Conservation (phyloP, 2,113 vertebrate genomes). For the Larimichthys polyactis region DNA sequence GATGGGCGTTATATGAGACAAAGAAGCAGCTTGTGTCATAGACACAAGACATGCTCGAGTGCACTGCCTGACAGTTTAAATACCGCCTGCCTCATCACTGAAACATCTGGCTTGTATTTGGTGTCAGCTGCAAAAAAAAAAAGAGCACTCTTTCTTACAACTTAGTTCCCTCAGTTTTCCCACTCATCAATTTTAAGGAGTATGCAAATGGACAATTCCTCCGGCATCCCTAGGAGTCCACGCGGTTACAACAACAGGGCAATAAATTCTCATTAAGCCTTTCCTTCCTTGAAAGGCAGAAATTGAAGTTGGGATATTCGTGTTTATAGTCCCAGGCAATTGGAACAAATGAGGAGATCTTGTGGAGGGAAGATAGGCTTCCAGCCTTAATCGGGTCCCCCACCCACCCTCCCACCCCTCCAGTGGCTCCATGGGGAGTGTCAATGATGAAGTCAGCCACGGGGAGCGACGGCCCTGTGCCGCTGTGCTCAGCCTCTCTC, state of each 20-base stretch:
- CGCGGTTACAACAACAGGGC: conserved; percentile 53
- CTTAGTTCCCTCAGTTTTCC: conserved; percentile 59
- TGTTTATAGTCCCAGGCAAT: conserved; percentile 76
- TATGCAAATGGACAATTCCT: conserved; percentile 69
- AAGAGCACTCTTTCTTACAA: conserved; percentile 43
- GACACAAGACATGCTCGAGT: conserved; percentile 34
- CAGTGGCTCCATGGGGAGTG: conserved; percentile 52
- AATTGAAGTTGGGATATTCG: conserved; percentile 71
- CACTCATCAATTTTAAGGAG: conserved; percentile 72
- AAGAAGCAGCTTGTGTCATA: conserved; percentile 56
- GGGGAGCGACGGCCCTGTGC: conserved; percentile 51
- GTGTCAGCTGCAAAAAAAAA: conserved; percentile 20
- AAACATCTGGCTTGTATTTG: conserved; percentile 72
- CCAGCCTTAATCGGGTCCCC: conserved; percentile 51
- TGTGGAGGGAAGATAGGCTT: conserved; percentile 58
- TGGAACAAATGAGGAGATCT: conserved; percentile 78
- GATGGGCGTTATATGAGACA: conserved; percentile 46
- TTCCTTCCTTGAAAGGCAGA: conserved; percentile 61
- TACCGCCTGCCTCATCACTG: conserved; percentile 51
- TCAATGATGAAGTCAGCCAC: conserved; percentile 74
- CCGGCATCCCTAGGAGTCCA: conserved; percentile 57
- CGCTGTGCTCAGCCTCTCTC: conserved; percentile 49
- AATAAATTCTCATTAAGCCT: conserved; percentile 81
- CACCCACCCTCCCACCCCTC: not conserved
- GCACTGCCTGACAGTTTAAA: conserved; percentile 62